A percentile compares a stretch with the other conserved stretches of the same genome.
Conservation (phyloP, 2,797 vertebrate species). For the Brotogeris chrysoptera region DNA sequence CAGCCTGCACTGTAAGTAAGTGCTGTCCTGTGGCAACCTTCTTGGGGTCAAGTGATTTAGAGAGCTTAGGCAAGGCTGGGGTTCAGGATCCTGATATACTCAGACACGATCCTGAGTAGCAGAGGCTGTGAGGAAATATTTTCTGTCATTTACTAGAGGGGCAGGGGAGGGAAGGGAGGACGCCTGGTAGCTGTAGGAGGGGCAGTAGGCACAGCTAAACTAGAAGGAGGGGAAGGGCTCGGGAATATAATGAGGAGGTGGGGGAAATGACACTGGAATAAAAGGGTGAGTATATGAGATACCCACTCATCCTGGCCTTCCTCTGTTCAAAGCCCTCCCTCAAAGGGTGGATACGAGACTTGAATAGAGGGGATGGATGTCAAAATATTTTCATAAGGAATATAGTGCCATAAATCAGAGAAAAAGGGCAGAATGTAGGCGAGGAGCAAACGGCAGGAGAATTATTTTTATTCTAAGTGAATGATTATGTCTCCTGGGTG, state of each 20-base stretch:
- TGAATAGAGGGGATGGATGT: constrained; percentile 46
- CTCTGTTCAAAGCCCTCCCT: constrained; percentile 56
- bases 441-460: constrained; percentile 13
- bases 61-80: neutral
- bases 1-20: neutral
- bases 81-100: neutral
- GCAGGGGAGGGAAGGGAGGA: neutral
- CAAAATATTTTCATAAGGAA: constrained; percentile 65
- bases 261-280: constrained; percentile 61
- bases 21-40: constrained; percentile 15
- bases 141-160: constrained; percentile 12
- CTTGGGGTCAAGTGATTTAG: neutral
- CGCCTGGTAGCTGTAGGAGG: constrained; percentile 9
- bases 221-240: constrained; percentile 54
- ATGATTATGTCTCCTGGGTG: constrained; percentile 57
- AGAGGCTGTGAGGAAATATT: neutral
- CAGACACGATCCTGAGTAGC: neutral
- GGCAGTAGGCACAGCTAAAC: constrained; percentile 29
- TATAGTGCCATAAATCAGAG: constrained; percentile 56
- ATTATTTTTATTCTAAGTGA: constrained; percentile 65
- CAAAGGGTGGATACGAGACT: constrained; percentile 33
- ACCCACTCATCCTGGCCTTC: constrained; percentile 31
- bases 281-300: constrained; percentile 55
- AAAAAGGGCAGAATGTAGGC: constrained; percentile 53
- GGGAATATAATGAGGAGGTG: constrained; percentile 61